phyloP scores from a whole-genome alignment of 1,140 invertebrate genomes.

The Gyrodactylus salaris region DNA sequence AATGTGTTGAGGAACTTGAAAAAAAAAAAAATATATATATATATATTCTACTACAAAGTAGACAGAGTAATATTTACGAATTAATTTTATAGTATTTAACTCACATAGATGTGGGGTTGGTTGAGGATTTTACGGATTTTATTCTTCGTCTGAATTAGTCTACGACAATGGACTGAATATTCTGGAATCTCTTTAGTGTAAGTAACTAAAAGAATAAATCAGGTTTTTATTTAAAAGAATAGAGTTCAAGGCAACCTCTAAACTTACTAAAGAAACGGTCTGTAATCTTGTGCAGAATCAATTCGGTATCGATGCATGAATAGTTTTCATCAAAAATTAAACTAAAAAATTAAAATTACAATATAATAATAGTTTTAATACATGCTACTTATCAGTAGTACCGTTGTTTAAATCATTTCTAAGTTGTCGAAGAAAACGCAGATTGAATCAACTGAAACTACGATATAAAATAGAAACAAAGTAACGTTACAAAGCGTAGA shows the following conservation, averaged over 20 bases:
- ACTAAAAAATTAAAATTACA: neutral
- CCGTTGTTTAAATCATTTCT: too few species aligned
- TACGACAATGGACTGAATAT: neutral
- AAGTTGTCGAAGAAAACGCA: too few species aligned
- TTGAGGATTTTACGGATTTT: neutral
- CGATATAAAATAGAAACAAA: too few species aligned
- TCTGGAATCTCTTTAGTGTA: neutral
- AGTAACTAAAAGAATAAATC: neutral
- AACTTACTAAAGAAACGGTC: neutral
- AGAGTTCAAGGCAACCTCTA: too few species aligned
- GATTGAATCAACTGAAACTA: too few species aligned
- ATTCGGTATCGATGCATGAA: neutral
- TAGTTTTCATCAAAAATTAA: neutral
- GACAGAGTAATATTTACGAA: too few species aligned
- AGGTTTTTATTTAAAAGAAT: neutral
- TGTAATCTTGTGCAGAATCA: neutral
- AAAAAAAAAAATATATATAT: neutral
- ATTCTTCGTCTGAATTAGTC: neutral
- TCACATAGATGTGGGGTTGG: neutral
- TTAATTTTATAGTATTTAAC: too few species aligned
- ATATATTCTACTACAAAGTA: neutral
- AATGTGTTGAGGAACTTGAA: neutral
- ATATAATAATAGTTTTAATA: too few species aligned
- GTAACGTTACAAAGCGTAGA: too few species aligned
- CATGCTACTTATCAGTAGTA: too few species aligned